Evolutionary conservation across 64 coral and sea anemone genomes (phyloP).

Genomic region (Anthopleura sola): DNA sequence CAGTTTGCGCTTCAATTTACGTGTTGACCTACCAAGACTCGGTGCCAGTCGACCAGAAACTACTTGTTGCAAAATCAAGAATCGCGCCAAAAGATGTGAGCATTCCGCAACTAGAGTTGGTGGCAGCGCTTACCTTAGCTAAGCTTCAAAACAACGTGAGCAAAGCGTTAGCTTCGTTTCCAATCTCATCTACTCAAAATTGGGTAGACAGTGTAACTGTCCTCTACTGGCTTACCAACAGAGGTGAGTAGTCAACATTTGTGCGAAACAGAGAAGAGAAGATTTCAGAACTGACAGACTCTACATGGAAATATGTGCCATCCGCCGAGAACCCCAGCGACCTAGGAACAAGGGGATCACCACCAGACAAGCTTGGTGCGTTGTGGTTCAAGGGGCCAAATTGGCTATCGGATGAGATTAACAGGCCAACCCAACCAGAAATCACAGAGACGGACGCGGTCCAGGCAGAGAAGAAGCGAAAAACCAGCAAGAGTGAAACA

Average conservation of each 20-base stretch:
- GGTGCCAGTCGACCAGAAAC: too few relatives aligned
- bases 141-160: slow-evolving; percentile 41
- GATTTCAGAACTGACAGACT: neutral
- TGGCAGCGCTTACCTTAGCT: slow-evolving; percentile 32
- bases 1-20: slow-evolving; percentile 1
- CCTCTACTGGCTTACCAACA: slow-evolving; percentile 29
- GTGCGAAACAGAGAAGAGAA: slow-evolving; percentile 49
- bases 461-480: too few relatives aligned
- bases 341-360: neutral
- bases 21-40: too few relatives aligned
- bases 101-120: slow-evolving; percentile 55
- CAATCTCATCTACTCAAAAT: slow-evolving; percentile 2
- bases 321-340: slow-evolving; percentile 28
- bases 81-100: slow-evolving; percentile 36
- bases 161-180: slow-evolving; percentile 1
- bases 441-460: too few relatives aligned
- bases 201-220: slow-evolving; percentile 62
- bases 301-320: slow-evolving; percentile 29
- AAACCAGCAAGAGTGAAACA: too few relatives aligned
- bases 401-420: too few relatives aligned
- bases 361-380: too few relatives aligned
- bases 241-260: slow-evolving; percentile 26
- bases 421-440: too few relatives aligned
- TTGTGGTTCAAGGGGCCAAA: too few relatives aligned
- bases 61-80: slow-evolving; percentile 46